A percentile compares a stretch with the other conserved stretches of the same genome.
Evolutionary conservation across 1,140 invertebrate genomes (phyloP).

Genomic region (Leptopilina clavipes): DNA sequence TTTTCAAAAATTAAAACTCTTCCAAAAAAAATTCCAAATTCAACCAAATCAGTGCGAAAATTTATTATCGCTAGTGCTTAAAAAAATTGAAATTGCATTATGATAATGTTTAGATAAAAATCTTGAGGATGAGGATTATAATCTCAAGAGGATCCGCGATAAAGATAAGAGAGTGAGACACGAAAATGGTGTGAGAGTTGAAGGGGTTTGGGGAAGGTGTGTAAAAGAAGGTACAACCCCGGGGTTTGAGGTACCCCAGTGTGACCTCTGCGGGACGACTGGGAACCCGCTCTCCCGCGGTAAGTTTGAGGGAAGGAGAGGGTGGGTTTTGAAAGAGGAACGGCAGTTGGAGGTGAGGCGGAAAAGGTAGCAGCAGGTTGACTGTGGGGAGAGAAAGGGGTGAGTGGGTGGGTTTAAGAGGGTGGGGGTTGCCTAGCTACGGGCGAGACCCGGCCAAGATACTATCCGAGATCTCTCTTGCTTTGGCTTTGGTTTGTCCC

Average conservation of each 20-base stretch:
- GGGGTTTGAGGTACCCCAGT: slow-evolving; percentile 73
- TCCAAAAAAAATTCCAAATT: too few relatives aligned
- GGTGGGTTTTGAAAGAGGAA: slow-evolving; percentile 71
- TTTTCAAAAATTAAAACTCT: too few relatives aligned
- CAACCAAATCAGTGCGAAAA: too few relatives aligned
- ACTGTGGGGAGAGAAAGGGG: slow-evolving; percentile 55
- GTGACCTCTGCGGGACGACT: slow-evolving; percentile 73
- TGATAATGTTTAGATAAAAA: too few relatives aligned
- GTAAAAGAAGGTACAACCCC: slow-evolving; percentile 52
- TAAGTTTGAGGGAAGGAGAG: slow-evolving; percentile 61
- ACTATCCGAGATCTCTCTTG: slow-evolving; percentile 70
- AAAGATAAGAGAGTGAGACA: slow-evolving; percentile 10
- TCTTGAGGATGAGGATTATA: too few relatives aligned
- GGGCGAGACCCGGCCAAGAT: slow-evolving; percentile 75
- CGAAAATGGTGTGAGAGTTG: slow-evolving; percentile 31
- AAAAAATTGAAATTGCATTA: too few relatives aligned
- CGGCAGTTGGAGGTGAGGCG: slow-evolving; percentile 64
- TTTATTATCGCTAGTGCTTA: too few relatives aligned
- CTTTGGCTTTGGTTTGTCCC: slow-evolving; percentile 54
- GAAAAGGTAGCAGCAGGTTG: slow-evolving; percentile 61
- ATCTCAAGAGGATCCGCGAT: neutral
- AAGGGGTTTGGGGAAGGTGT: slow-evolving; percentile 38
- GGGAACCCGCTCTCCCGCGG: slow-evolving; percentile 71
- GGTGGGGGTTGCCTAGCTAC: slow-evolving; percentile 75
- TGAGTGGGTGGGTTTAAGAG: slow-evolving; percentile 52